Percentiles rank a stretch among this genome's conserved stretches.
These are phyloP conservation scores for Diprion similis DNA, from an alignment of 1,140 invertebrate genomes.

Conservation along the genomic window DNA sequence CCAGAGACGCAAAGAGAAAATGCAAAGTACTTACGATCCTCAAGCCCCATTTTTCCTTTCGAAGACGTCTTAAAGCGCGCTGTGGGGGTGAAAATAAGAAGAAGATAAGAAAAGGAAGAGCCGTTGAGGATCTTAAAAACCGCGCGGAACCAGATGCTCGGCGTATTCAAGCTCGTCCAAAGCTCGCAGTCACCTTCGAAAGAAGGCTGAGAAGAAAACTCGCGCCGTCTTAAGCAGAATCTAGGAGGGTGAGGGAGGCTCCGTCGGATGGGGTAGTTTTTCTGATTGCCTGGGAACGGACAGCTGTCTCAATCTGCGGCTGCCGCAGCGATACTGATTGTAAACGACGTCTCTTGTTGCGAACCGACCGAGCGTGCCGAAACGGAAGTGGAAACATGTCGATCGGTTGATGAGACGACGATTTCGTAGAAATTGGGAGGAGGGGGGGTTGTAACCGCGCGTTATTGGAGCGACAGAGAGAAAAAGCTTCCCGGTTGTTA, in stretches of 20 bases:
- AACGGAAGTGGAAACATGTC: no score
- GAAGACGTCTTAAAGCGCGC: constrained; percentile 28
- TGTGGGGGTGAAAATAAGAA: constrained; percentile 26
- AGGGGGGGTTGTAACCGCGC: no score
- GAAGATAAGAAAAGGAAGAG: constrained; percentile 25
- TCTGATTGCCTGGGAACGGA: constrained; percentile 52
- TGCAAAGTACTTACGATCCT: constrained; percentile 43
- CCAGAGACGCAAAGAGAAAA: constrained; percentile 35
- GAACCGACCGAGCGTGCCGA: not conserved
- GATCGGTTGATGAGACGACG: no score
- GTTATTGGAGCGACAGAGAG: no score
- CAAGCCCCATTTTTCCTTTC: no score
- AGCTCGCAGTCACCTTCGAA: constrained; percentile 19
- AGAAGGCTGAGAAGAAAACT: not conserved
- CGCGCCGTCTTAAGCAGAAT: constrained; percentile 36
- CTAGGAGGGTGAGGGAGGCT: constrained; percentile 30
- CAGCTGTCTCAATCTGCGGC: constrained; percentile 50
- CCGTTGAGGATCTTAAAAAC: constrained; percentile 60
- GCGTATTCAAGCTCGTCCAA: constrained; percentile 23
- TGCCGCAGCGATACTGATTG: not conserved
- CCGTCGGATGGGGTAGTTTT: constrained; percentile 36
- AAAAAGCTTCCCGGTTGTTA: no score
- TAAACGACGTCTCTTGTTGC: constrained; percentile 5
- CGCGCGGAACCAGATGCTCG: constrained; percentile 48
- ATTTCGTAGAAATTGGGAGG: no score